Percentiles rank a stretch among this genome's conserved stretches.
Evolutionary conservation across 2,888 invertebrate species (phyloP).

Genomic region (Gisinianus flammeolus): DNA sequence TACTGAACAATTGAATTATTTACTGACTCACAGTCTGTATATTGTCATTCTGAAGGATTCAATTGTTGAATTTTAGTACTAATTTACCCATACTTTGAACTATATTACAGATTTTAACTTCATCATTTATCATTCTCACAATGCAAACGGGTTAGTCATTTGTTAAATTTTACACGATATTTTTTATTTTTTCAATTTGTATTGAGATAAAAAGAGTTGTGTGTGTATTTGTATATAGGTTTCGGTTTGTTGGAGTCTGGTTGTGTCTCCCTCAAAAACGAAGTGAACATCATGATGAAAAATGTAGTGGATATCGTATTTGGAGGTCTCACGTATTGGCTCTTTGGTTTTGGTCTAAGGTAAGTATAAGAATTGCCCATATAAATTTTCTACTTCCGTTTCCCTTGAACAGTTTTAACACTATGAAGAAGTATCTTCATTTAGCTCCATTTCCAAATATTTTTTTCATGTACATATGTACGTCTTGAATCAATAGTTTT

Average conservation of each 20-base stretch:
- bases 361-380: too few relatives aligned
- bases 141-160: conserved; percentile 61
- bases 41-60: too few relatives aligned
- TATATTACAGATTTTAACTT: conserved; percentile 56
- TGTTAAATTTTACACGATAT: neutral
- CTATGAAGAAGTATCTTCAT: too few relatives aligned
- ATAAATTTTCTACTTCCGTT: too few relatives aligned
- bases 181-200: neutral
- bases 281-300: conserved; percentile 98
- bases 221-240: conserved; percentile 65
- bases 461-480: too few relatives aligned
- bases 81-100: too few relatives aligned
- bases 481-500: too few relatives aligned
- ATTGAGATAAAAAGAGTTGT: neutral
- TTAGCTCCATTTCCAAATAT: too few relatives aligned
- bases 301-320: conserved; percentile 88
- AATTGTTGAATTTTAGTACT: too few relatives aligned
- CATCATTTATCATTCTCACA: conserved; percentile 61
- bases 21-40: conserved; percentile 7
- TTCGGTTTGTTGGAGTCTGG: conserved; percentile 94
- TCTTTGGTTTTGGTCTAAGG: conserved; percentile 81
- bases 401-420: too few relatives aligned
- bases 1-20: neutral
- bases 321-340: conserved; percentile 92
- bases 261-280: conserved; percentile 89